Evolutionary conservation across 2,797 vertebrate genomes (phyloP), one percentile per base, ranked within the genome.

Genomic region (Cyprinella venusta): DNA sequence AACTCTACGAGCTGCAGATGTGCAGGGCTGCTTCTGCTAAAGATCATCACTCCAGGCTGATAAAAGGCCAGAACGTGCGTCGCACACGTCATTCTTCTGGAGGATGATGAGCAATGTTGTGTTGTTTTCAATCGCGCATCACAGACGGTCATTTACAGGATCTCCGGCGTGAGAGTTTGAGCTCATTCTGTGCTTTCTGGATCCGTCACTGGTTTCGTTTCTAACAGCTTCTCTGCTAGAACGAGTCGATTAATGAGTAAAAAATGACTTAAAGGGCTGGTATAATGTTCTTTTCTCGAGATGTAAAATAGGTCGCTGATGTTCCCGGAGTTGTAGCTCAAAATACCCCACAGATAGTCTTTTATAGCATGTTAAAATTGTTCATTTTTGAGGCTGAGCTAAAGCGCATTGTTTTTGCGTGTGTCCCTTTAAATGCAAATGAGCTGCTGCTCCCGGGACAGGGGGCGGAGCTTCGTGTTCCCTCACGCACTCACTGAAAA

Each of bases 1-100:
- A 88, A 87, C 85, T 82, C 81, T 84, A 87, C 56, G 52, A 74
- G 81, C 76, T 82, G 48, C 87, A 88, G 87, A 88, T 88, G 24
- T 72, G 48, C 16, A 63, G 61, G 1, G 13, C 24, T 26, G 70
- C 16, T 48, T 68, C 71, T 79, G 72, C 19, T 82, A 81, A 84
- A 80, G 72, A 33, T 13, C 56, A 82, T 50, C 52, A n/a, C 33
- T 79, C 21, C 70, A 69, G 50, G 5, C 50, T 75, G 42, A 10
- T 81, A 48, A 82, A 72, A 59, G 15, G 38, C 9, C 15, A 18
- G 48, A 50, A 15, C 0, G 26, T 13, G 1, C 75, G 70, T 50
- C 8, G 2, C 0, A 6, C 3, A 50, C 76, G 70, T 79, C 61
- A 68, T n/a, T 40, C 76, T 68, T 24, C 12, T 13, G 50, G n/a